phyloP scores from a whole-genome alignment of 2,113 vertebrate genomes.

The Aptenodytes forsteri region DNA sequence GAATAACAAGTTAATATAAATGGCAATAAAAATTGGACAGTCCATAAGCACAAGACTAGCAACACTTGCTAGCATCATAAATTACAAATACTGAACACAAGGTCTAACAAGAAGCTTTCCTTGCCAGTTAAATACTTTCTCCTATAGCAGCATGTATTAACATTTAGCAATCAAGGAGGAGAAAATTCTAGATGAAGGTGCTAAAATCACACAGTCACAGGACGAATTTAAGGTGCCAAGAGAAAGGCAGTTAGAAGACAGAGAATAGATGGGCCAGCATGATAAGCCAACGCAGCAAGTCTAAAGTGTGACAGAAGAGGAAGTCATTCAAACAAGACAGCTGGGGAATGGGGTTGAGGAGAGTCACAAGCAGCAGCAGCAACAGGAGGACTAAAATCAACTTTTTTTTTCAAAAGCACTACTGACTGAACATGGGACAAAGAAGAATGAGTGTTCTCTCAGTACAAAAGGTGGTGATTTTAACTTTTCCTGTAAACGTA shows the following conservation, averaged over 20 bases:
- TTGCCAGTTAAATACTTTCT: neutral
- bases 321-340: neutral
- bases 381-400: neutral
- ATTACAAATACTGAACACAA: neutral
- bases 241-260: neutral
- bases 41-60: neutral
- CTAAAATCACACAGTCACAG: neutral
- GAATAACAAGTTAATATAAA: neutral
- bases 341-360: neutral
- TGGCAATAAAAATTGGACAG: neutral
- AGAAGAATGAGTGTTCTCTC: neutral
- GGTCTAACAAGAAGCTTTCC: neutral
- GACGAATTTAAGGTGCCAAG: neutral
- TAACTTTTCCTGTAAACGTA: neutral
- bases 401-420: neutral
- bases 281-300: neutral
- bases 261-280: neutral
- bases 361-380: neutral
- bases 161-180: neutral
- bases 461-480: neutral
- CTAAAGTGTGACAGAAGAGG: neutral
- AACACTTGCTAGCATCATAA: neutral
- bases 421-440: neutral
- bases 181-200: slow-evolving; percentile 4
- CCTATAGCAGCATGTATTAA: neutral